Evolutionary conservation across 2,113 vertebrate genomes (phyloP), one percentile per base, ranked within the genome.

Genomic region (Thymallus thymallus): DNA sequence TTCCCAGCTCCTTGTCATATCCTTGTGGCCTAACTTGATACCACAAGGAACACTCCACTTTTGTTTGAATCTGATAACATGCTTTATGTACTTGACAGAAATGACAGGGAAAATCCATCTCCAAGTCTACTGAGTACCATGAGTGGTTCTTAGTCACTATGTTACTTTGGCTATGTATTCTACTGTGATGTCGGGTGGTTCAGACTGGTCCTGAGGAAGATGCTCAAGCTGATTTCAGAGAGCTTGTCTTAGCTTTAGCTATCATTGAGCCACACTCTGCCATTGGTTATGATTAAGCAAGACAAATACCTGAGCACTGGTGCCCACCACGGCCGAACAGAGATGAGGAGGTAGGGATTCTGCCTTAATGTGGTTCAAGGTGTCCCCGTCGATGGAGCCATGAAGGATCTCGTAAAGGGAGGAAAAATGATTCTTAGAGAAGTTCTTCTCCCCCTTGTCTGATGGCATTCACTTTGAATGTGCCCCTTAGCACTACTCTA

Each of bases 221-320:
- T 60, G 32, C 61, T 71, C 77, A 56, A 35, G 55, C 46, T 78
- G 76, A 78, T 76, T 84, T 71, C 32, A 23, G 13, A 80, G 60
- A n/a, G 69, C 26, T 61, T 73, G 68, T 51, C 64, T 71, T 70
- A 45, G 68, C 22, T 35, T 61, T 51, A 74, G 45, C 72, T 56
- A 22, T 55, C 32, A 35, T 64, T 18, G 10, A 46, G 58, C 48
- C 18, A 14, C 7, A 51, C 48, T 41, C 35, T 51, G 16, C 48
- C 48, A 24, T 45, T 62, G 75, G 71, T 72, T 77, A 63, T 35
- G 18, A 45, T 30, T 67, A 63, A 64, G 63, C 61, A 75, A 67
- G 69, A 67, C 70, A 51, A 35, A 71, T 69, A 6, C 62, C 56
- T 60, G 56, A 51, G 48, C 48, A 51, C 48, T 18, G 48, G 14